Evolutionary conservation across 2,888 invertebrate species (phyloP).

Genomic region (Creontiades dilutus): DNA sequence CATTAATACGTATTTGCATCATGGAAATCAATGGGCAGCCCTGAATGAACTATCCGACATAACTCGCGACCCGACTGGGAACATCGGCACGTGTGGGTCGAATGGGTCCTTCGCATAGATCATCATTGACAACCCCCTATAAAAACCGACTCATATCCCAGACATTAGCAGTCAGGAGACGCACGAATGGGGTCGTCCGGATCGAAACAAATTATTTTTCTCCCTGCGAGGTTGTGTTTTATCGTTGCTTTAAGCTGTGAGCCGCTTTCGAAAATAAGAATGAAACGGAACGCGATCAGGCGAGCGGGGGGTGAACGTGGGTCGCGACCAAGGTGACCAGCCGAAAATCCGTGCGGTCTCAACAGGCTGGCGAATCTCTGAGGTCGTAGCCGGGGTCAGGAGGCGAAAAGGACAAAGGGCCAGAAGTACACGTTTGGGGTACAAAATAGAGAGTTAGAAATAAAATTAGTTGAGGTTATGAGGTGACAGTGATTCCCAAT

Average conservation of each 20-base stretch:
- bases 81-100: slow-evolving; percentile 6
- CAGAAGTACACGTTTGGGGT: neutral
- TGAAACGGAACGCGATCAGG: neutral
- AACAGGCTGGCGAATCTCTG: neutral
- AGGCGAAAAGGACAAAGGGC: slow-evolving; percentile 29
- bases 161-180: neutral
- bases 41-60: neutral
- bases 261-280: neutral
- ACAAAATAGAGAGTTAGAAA: neutral
- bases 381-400: neutral
- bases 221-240: neutral
- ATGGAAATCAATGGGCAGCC: neutral
- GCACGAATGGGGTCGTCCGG: neutral
- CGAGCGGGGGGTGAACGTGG: neutral
- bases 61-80: neutral
- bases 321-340: neutral
- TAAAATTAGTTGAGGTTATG: neutral
- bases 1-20: too few species aligned
- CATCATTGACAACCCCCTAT: slow-evolving; percentile 12
- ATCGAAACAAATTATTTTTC: neutral
- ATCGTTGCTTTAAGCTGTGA: neutral
- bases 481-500: too few species aligned
- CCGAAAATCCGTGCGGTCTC: slow-evolving; percentile 5
- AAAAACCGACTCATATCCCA: slow-evolving; percentile 29
- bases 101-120: neutral